Evolutionary conservation across 2,888 invertebrate species (phyloP), one percentile per base, ranked within the genome.

Genomic region (Polydesmus complanatus): DNA sequence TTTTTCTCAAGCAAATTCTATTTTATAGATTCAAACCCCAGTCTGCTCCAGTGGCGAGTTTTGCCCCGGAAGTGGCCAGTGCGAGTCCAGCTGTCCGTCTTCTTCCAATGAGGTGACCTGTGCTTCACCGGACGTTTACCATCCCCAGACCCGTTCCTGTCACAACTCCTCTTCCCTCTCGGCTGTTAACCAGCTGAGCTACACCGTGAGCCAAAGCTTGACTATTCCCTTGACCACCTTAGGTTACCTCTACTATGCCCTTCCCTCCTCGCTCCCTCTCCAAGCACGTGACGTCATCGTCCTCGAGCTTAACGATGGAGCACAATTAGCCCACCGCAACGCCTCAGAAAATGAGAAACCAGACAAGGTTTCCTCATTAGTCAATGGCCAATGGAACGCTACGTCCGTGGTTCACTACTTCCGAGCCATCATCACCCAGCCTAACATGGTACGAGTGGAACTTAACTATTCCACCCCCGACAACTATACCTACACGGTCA

Each of bases 41-140:
- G 27, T 55, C 11, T 61, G 61, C 22, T 21, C 61, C n/a, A 61
- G 50, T 22, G 61, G 61, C n/a, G 18, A 23, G 21, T 61, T 56
- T 26, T 61, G 61, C 23, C 56, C 19, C 52, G 37, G 55, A 22
- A 61, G 56, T 18, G 26, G 27, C 11, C 26, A 50, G 3, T 61
- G 61, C 25, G 25, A 56, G 22, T 18, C 23, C 22, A 51, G 25
- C 49, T 61, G 61, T 37, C 23, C 56, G 22, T 26, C 25, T 37
- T 3, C 3, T 52, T 8, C 52, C 21, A 11, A 3, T 22, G 3
- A 53, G 23, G 2, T 53, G 19, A 53, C 21, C 22, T 53, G 53
- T 53, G 2, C n/a, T 3, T 26, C 60, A 23, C 26, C 14, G 18
- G 50, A 23, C 5, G 26, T 23, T 18, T 57, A 51, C 23, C 52